Percentiles rank a stretch among this genome's conserved stretches.
phyloP scores from a whole-genome alignment of 1,140 invertebrate genomes.

The Phortica variegata region DNA sequence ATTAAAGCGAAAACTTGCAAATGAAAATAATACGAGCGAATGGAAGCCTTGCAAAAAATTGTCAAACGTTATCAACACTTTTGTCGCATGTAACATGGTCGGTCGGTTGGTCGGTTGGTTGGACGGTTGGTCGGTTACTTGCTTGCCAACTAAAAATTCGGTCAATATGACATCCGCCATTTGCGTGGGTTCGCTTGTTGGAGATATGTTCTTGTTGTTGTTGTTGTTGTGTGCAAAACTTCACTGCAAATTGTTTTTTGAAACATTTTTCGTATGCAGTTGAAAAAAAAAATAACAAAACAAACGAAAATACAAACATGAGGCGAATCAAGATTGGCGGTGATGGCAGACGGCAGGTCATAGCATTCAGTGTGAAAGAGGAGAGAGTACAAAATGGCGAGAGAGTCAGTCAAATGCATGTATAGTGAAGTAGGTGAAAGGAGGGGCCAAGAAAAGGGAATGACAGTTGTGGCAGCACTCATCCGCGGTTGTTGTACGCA shows the following conservation, averaged over 20 bases:
- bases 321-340: constrained; percentile 1
- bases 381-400: constrained; percentile 4
- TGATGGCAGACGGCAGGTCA: constrained; percentile 24
- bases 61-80: background rate
- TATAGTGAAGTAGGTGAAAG: background rate
- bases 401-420: background rate
- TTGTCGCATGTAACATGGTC: too few relatives aligned
- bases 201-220: constrained; percentile 2
- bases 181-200: background rate
- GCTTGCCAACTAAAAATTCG: constrained; percentile 41
- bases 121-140: too few relatives aligned
- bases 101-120: too few relatives aligned
- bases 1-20: constrained; percentile 46
- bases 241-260: too few relatives aligned
- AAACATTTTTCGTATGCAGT: constrained; percentile 13
- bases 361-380: constrained; percentile 16
- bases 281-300: constrained; percentile 8
- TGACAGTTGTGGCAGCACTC: constrained; percentile 7
- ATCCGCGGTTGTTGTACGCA: background rate
- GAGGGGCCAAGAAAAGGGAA: background rate
- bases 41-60: background rate
- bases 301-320: constrained; percentile 1
- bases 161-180: constrained; percentile 31
- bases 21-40: constrained; percentile 13
- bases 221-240: constrained; percentile 9